Evolutionary conservation across 2,888 invertebrate species (phyloP).

Genomic region (Patella caerulea): DNA sequence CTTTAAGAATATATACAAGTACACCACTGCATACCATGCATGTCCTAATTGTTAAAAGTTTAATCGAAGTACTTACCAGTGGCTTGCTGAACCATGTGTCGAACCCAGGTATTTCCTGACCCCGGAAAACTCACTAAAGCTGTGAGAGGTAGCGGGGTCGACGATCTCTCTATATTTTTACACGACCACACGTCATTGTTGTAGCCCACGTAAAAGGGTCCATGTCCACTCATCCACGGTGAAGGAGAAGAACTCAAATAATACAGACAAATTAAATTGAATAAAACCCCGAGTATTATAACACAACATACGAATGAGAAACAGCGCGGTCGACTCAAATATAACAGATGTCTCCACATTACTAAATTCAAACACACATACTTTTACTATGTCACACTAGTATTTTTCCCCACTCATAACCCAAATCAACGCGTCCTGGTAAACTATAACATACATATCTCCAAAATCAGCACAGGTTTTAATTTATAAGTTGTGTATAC

Average conservation of each 20-base stretch:
- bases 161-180: neutral
- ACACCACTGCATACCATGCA: no score
- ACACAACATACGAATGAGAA: conserved; percentile 21
- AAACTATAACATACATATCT: no score
- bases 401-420: no score
- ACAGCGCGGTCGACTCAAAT: no score
- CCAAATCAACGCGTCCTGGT: no score
- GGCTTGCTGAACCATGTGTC: conserved; percentile 50
- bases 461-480: no score
- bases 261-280: conserved; percentile 21
- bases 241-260: conserved; percentile 19
- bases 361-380: no score
- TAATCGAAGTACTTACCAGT: conserved; percentile 38
- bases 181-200: neutral
- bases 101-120: conserved; percentile 52
- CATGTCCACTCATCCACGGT: conserved; percentile 16
- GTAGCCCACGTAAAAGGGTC: conserved; percentile 10
- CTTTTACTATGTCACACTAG: no score
- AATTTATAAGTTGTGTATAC: no score
- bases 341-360: no score
- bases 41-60: no score
- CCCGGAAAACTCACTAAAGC: conserved; percentile 47
- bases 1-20: no score
- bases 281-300: conserved; percentile 20
- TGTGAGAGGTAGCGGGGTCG: conserved; percentile 18